Percentiles rank a stretch among this genome's conserved stretches.
These are phyloP conservation scores for Tipula lateralis DNA, from an alignment of 2,888 invertebrate species.

Conservation along the genomic window DNA sequence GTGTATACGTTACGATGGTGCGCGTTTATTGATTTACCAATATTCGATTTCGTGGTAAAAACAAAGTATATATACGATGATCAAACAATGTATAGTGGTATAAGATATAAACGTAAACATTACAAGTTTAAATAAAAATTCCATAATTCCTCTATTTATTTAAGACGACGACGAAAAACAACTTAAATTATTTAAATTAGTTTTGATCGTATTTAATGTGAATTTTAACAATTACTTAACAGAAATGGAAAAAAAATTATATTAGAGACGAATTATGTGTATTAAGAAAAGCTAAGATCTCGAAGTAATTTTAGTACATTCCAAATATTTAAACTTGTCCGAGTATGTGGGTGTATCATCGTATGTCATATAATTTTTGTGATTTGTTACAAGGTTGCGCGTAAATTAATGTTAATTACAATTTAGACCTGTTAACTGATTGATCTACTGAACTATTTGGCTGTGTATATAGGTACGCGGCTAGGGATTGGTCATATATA, in stretches of 20 bases:
- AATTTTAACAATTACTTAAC: conserved; percentile 19
- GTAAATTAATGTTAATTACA: neutral
- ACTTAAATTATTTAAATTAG: neutral
- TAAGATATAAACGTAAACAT: neutral
- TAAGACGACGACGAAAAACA: neutral
- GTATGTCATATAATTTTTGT: neutral
- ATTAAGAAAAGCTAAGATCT: neutral
- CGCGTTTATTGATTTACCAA: neutral
- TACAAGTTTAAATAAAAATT: neutral
- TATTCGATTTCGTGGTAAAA: neutral
- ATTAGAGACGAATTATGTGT: too few relatives aligned
- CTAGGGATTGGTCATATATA: neutral
- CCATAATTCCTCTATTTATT: neutral
- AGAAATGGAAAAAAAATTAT: neutral
- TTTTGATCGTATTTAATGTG: conserved; percentile 1
- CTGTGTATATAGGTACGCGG: neutral
- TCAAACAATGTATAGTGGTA: neutral
- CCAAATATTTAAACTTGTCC: neutral
- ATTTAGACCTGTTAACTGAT: neutral
- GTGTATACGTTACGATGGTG: neutral
- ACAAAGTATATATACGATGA: neutral
- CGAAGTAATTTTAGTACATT: neutral
- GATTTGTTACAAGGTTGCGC: conserved; percentile 1
- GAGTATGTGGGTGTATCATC: neutral
- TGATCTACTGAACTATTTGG: conserved; percentile 11